Evolutionary conservation across 2,113 vertebrate species (phyloP).

Genomic region (Channa argus): DNA sequence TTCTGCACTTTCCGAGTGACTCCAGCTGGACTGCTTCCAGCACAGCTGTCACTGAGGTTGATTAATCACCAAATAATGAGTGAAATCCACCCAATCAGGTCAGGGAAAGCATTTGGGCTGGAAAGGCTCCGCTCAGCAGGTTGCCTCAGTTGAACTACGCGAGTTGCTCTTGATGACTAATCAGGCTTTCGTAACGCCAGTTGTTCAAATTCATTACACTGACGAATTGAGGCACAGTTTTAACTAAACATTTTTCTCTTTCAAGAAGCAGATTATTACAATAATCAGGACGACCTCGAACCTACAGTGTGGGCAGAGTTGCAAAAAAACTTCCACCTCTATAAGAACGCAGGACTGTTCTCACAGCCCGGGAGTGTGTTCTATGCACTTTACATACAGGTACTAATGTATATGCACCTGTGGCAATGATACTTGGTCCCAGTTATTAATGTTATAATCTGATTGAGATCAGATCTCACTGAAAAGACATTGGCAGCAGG

Average conservation of each 20-base stretch:
- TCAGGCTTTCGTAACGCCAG: neutral
- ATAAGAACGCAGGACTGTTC: too few species aligned
- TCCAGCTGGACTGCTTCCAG: conserved; percentile 27
- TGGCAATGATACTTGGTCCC: too few species aligned
- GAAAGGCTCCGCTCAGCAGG: conserved; percentile 16
- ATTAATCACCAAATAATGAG: conserved; percentile 31
- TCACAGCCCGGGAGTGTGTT: too few species aligned
- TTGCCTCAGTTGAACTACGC: neutral
- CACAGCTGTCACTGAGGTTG: conserved; percentile 29
- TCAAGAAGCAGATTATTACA: neutral
- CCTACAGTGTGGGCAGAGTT: neutral
- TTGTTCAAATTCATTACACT: conserved; percentile 8
- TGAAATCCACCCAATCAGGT: conserved; percentile 39
- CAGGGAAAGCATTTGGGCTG: conserved; percentile 6
- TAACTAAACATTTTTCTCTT: neutral
- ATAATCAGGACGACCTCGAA: neutral
- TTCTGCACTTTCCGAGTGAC: neutral
- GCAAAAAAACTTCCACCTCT: too few species aligned
- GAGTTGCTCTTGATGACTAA: conserved; percentile 7
- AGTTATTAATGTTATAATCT: too few species aligned
- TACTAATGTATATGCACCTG: too few species aligned
- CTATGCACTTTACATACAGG: too few species aligned
- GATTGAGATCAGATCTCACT: too few species aligned
- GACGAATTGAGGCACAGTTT: neutral
- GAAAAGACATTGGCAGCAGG: too few species aligned